Base-by-base conservation (phyloP, 1,140 invertebrate genomes). In the Leptonema lineaticorne region DNA sequence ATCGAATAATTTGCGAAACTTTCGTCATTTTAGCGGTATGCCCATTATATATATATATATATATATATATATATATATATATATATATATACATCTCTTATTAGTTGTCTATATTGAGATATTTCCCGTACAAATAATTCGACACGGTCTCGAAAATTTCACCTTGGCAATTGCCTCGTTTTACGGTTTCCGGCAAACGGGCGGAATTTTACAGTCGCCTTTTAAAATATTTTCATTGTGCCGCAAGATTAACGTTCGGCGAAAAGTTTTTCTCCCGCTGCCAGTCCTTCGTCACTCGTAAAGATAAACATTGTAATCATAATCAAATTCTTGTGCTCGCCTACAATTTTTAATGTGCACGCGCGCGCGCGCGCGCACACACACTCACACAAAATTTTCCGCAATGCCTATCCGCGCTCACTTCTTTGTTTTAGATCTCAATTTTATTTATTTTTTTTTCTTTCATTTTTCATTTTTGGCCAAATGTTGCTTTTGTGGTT, bases 161-260 rank as follows among this genome's bases (percentile, higher is more conserved):
- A 53, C 50, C 50, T 53, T 24, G 22, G 20, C 50, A 24, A 53
- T 53, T 53, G 50, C 50, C 50, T 53, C 20, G 50, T 53, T 53
- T 53, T 53, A 53, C 50, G 50, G 50, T 53, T 53, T 24, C 50
- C 22, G 50, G 27, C 50, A 9, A 45, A n/a, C n/a, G n/a, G n/a
- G 11, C 37, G 37, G 37, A 41, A 41, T 41, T 41, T 41, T 41
- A 41, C 37, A 16, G 37, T 41, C 37, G 37, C 22, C 50, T 53
- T 50, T n/a, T 53, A 53, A 53, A 53, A 53, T 53, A 53, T 53
- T 53, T n/a, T 53, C 50, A 53, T 53, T 53, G 50, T 53, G 7
- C 50, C 22, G 20, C 22, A 22, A 22, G 50, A 53, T 26, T 53
- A 26, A 26, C 50, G 50, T 24, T 5, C 37, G 37, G 3, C 18